Evolutionary conservation across 2,113 vertebrate species (phyloP).

Genomic region (Zosterops pallidus): DNA sequence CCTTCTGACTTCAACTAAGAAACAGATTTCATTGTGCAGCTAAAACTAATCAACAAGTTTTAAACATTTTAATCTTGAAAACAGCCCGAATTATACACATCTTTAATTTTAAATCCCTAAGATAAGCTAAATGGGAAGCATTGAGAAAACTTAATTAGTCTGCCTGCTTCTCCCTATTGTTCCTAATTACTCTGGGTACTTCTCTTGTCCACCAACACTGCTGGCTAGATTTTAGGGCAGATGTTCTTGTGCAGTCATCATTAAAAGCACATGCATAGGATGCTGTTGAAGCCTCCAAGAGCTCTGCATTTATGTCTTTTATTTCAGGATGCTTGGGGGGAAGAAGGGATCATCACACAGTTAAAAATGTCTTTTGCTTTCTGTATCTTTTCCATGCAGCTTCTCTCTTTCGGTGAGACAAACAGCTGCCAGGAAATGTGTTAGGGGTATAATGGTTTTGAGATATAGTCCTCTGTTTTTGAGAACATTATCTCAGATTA

Average conservation of each 20-base stretch:
- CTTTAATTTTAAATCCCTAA: neutral
- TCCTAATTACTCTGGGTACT: neutral
- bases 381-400: neutral
- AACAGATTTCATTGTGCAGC: neutral
- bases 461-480: neutral
- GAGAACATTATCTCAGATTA: neutral
- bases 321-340: neutral
- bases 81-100: neutral
- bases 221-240: slow-evolving; percentile 4
- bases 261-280: neutral
- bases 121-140: neutral
- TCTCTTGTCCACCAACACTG: neutral
- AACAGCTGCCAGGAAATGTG: neutral
- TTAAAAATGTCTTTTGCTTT: slow-evolving; percentile 1
- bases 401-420: neutral
- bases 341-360: neutral
- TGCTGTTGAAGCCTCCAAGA: neutral
- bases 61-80: neutral
- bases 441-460: neutral
- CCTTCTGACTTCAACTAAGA: neutral
- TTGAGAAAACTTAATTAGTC: neutral
- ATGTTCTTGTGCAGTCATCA: neutral
- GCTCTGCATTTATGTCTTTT: slow-evolving; percentile 1
- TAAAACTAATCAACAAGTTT: neutral
- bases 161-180: neutral